Base-by-base conservation (phyloP, 2,888 invertebrate genomes). In the Habrosyne pyritoides region DNA sequence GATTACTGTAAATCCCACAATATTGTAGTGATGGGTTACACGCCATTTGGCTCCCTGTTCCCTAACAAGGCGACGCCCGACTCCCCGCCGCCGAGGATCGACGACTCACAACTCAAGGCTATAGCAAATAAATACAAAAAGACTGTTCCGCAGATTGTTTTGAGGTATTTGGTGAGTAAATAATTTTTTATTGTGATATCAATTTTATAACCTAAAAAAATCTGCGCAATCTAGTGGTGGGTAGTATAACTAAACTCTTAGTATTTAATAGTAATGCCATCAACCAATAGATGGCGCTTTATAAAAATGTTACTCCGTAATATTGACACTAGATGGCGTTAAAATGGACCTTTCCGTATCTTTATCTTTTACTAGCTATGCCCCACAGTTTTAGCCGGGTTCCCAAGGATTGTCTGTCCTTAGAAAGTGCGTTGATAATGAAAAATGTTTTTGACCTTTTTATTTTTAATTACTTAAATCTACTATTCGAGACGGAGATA, bases 21-120 rank as follows among this genome's bases (percentile, higher is more conserved):
- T 50, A 95, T 98, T 48, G 84, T 89, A 0, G 83, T 98, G 64
- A 95, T 93, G 77, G 97, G 91, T 0, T 98, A 96, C 83, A 95
- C 95, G 36, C 97, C 97, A 0, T 91, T 97, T 56, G 97, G 96
- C 2, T 86, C 89, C 0, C 69, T 91, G 42, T 82, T 89, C 69
- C 75, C 77, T 52, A 61, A 14, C 14, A 93, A 94, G 28, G 94
- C 94, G 0, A 87, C 85, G 7, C 70, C 77, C 0, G 88, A 93
- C 53, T 87, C 93, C 4, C 93, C 94, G 0, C 80, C 87, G 7
- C 94, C 95, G 0, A 84, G 93, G 0, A 86, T 94, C 8, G 93
- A 93, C 42, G 93, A 94, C 57, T 86, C 91, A 0, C 86, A 87
- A 60, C 89, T 95, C 0, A 71, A 87, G 5, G 85, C 81, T 28